These are phyloP conservation scores for Horisme vitalbata DNA, from an alignment of 2,888 invertebrate genomes.

Conservation along the genomic window DNA sequence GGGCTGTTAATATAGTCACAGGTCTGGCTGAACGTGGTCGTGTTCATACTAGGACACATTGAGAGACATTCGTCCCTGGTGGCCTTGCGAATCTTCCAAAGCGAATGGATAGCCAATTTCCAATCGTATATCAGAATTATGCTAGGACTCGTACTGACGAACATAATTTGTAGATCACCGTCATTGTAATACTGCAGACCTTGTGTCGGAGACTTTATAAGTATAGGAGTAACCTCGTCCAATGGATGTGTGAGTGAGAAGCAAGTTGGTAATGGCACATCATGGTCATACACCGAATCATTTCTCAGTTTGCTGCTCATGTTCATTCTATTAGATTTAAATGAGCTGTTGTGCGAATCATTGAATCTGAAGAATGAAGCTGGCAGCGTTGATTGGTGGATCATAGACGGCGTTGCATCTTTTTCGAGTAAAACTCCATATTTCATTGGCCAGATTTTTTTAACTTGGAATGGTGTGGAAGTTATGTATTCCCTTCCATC, in stretches of 20 bases:
- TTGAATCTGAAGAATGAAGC: conserved; percentile 62
- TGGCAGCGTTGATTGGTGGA: conserved; percentile 58
- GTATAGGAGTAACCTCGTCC: conserved; percentile 94
- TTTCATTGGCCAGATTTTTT: conserved; percentile 91
- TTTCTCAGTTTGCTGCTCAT: conserved; percentile 67
- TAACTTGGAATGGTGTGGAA: conserved; percentile 90
- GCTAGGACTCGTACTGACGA: conserved; percentile 89
- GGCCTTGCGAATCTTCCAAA: conserved; percentile 91
- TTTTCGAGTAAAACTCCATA: conserved; percentile 94
- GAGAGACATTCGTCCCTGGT: conserved; percentile 87
- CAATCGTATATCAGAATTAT: conserved; percentile 91
- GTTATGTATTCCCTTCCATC: conserved; percentile 93
- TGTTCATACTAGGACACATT: conserved; percentile 81
- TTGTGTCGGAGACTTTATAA: conserved; percentile 85
- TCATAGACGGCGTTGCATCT: conserved; percentile 66
- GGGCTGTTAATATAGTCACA: conserved; percentile 69
- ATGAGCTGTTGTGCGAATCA: conserved; percentile 67
- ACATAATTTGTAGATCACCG: conserved; percentile 87
- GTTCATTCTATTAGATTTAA: conserved; percentile 59
- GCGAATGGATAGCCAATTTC: conserved; percentile 89
- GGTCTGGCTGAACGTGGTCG: conserved; percentile 69
- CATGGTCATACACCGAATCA: conserved; percentile 69
- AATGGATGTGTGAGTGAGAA: conserved; percentile 95
- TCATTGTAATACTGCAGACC: conserved; percentile 85
- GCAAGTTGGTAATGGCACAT: conserved; percentile 87